phyloP scores from a whole-genome alignment of 2,888 invertebrate genomes.

The Caenorhabditis sp. region DNA sequence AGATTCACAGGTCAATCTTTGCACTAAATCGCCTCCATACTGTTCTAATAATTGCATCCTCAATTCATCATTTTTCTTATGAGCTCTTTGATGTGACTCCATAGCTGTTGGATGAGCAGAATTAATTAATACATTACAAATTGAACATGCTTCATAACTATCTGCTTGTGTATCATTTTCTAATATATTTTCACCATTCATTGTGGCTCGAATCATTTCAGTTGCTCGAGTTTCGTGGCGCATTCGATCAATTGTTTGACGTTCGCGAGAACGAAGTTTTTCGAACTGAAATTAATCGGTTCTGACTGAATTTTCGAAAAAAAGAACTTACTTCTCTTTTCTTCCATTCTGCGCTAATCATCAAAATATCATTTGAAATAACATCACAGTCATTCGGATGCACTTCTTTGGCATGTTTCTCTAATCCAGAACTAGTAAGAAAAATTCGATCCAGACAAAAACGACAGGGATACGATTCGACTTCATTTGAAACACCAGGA shows the following conservation, averaged over 20 bases:
- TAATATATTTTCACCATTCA: not conserved
- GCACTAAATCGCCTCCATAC: conserved; percentile 48
- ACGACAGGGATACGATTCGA: conserved; percentile 64
- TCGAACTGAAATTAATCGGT: conserved; percentile 34
- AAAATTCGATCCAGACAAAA: conserved; percentile 59
- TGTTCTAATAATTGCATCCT: conserved; percentile 43
- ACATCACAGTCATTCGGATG: conserved; percentile 50
- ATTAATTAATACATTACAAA: conserved; percentile 61
- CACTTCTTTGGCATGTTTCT: conserved; percentile 50
- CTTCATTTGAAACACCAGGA: conserved; percentile 53
- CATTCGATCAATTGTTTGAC: conserved; percentile 24
- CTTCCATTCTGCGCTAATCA: conserved; percentile 57
- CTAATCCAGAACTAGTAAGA: conserved; percentile 57
- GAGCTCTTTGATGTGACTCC: conserved; percentile 60
- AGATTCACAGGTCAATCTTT: conserved; percentile 54
- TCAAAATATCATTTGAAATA: conserved; percentile 41
- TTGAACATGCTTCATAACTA: conserved; percentile 54
- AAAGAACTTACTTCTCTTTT: conserved; percentile 37
- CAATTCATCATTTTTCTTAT: conserved; percentile 63
- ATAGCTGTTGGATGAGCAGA: conserved; percentile 56
- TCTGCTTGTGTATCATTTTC: conserved; percentile 11
- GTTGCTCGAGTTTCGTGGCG: conserved; percentile 30
- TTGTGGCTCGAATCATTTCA: conserved; percentile 14
- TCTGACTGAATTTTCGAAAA: conserved; percentile 3
- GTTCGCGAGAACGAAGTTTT: conserved; percentile 24